phyloP scores from a whole-genome alignment of 2,888 invertebrate genomes.

The Zele albiditarsus region DNA sequence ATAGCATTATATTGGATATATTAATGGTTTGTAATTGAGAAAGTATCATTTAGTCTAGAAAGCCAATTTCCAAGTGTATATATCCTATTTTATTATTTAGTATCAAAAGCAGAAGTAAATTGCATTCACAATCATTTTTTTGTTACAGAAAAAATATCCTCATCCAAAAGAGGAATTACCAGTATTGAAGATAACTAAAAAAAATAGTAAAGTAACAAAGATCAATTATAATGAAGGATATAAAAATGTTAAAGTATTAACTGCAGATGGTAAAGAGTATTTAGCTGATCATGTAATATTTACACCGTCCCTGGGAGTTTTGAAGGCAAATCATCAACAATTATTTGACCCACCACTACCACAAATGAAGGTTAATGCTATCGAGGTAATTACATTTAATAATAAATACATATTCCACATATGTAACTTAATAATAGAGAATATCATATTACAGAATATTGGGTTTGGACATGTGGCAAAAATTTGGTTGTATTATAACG shows the following conservation, averaged over 20 bases:
- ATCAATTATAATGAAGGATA: conserved; percentile 56
- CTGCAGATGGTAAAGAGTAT: conserved; percentile 74
- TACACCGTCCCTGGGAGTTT: conserved; percentile 81
- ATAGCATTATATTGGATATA: conserved; percentile 61
- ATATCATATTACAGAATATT: conserved; percentile 70
- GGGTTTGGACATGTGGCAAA: conserved; percentile 81
- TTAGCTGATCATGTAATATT: conserved; percentile 79
- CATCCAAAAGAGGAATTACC: conserved; percentile 61
- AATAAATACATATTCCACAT: conserved; percentile 26
- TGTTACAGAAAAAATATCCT: conserved; percentile 62
- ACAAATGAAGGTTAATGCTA: conserved; percentile 75
- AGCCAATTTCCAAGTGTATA: too few species aligned
- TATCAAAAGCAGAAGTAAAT: too few species aligned
- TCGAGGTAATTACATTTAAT: conserved; percentile 66
- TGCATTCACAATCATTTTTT: too few species aligned
- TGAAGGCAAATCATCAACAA: conserved; percentile 76
- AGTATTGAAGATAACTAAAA: conserved; percentile 57
- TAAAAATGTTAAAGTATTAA: conserved; percentile 52
- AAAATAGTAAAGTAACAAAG: conserved; percentile 59
- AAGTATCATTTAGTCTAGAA: too few species aligned
- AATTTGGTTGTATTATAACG: conserved; percentile 74
- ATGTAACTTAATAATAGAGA: background rate
- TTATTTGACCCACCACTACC: conserved; percentile 78
- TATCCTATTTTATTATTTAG: too few species aligned
- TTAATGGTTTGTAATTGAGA: conserved; percentile 57